Percentiles rank a stretch among this genome's conserved stretches.
phyloP scores from a whole-genome alignment of 2,797 vertebrate species.

The Cirrhinus molitorella region DNA sequence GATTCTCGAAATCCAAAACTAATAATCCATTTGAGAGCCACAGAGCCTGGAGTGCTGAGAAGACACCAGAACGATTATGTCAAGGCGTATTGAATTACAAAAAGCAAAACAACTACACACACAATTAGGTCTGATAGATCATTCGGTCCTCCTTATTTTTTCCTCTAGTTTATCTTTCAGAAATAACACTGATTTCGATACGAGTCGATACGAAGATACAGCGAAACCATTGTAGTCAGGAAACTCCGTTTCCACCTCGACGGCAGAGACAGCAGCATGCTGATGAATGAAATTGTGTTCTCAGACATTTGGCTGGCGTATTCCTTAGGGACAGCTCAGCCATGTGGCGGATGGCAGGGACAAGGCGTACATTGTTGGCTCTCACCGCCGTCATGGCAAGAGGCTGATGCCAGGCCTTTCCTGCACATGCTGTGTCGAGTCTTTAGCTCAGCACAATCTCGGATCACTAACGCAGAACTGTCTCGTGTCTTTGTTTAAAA shows the following conservation, averaged over 20 bases:
- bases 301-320: constrained; percentile 42
- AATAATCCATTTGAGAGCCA: constrained; percentile 14
- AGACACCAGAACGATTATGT: background rate
- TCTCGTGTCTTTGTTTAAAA: constrained; percentile 47
- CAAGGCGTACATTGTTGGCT: constrained; percentile 48
- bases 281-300: constrained; percentile 44
- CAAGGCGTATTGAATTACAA: constrained; percentile 13
- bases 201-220: background rate
- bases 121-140: constrained; percentile 27
- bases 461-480: constrained; percentile 30
- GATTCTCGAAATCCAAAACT: constrained; percentile 15
- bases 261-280: background rate
- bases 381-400: constrained; percentile 7
- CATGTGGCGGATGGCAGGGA: constrained; percentile 45
- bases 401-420: constrained; percentile 35
- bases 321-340: constrained; percentile 39
- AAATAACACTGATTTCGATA: background rate
- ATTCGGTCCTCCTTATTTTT: constrained; percentile 6
- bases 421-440: constrained; percentile 43
- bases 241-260: constrained; percentile 15
- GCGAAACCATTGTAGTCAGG: background rate
- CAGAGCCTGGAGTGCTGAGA: background rate
- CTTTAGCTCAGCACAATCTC: constrained; percentile 47
- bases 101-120: constrained; percentile 22
- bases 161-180: background rate